Evolutionary conservation across 1,140 invertebrate species (phyloP), one percentile per base, ranked within the genome.

Genomic region (Drosophila rhopaloa): DNA sequence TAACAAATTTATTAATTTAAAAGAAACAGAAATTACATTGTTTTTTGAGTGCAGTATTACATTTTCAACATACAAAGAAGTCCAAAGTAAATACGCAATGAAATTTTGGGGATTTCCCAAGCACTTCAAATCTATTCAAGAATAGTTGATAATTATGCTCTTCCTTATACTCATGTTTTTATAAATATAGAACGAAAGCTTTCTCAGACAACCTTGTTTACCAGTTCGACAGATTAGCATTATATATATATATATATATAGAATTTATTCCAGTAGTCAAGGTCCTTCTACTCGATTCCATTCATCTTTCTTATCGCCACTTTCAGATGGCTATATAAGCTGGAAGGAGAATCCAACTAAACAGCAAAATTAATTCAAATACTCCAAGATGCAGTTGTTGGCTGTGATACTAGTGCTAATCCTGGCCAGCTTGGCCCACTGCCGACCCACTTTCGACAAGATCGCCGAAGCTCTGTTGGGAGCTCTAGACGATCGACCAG

Each of bases 381-480:
- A 53, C 16, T 5, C 29, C 24, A 59, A 55, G 54, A 84, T 84
- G 81, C 77, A 81, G 43, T 62, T 53, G 14, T 58, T 50, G 8
- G 46, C 51, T 65, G 35, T 60, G 51, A 71, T 56, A 57, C 37
- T 71, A 16, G 41, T 62, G 41, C 40, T 62, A 40, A 19, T 66
- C 50, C 65, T 76, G 51, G 43, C 46, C 40, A 50, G 56, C 10
- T 53, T 27, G 9, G 35, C 37, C 4, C 46, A 54, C 8, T 58
- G 66, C 0, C 76, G 78, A 13, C 90, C 90, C 8, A 91, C 90
- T 6, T 88, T 91, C 13, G 85, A 78, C 55, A 79, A 79, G 51
- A 79, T 91, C 11, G 85, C 77, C 1, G 63, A 81, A 35, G 67
- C 73, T 48, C 9, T 88, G 46, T 50, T 91, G 8, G 65, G 76